Conservation (phyloP, 2,113 vertebrate species). For the Chaetodon trifascialis region DNA sequence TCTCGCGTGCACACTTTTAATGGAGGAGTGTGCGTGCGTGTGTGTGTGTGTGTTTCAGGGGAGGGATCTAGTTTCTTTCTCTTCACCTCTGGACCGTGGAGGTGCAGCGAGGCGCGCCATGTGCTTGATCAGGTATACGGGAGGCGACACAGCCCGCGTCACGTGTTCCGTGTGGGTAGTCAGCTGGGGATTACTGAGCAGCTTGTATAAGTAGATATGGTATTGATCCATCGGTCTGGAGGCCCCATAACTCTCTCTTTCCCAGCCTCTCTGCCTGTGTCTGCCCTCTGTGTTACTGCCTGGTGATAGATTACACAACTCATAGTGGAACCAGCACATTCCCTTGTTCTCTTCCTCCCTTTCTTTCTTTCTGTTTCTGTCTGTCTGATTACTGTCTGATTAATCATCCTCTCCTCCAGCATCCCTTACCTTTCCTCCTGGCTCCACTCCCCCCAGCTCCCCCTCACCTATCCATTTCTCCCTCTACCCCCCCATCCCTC, state of each 20-base stretch:
- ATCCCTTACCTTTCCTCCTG: constrained; percentile 22
- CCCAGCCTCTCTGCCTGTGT: constrained; percentile 50
- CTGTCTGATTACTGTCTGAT: constrained; percentile 63
- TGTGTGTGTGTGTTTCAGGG: neutral
- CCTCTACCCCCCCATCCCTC: neutral
- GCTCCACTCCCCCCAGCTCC: neutral
- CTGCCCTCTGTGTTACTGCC: constrained; percentile 57
- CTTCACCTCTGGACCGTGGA: constrained; percentile 34
- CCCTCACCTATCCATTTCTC: constrained; percentile 30
- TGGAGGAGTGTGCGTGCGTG: neutral
- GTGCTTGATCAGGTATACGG: neutral
- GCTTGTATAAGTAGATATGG: constrained; percentile 71
- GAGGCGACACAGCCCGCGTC: neutral
- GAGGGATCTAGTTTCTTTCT: constrained; percentile 40
- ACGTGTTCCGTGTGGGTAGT: constrained; percentile 48
- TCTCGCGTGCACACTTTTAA: constrained; percentile 3
- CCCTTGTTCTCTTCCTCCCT: constrained; percentile 24
- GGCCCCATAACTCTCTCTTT: constrained; percentile 58
- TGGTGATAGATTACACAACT: constrained; percentile 66
- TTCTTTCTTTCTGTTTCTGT: constrained; percentile 23
- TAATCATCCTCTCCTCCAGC: constrained; percentile 57
- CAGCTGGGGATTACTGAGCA: constrained; percentile 65
- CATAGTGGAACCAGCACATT: constrained; percentile 47
- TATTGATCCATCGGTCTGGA: constrained; percentile 74
- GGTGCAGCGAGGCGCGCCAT: neutral